Conservation (phyloP, 2,888 invertebrate species). For the Scotopteryx bipunctaria region DNA sequence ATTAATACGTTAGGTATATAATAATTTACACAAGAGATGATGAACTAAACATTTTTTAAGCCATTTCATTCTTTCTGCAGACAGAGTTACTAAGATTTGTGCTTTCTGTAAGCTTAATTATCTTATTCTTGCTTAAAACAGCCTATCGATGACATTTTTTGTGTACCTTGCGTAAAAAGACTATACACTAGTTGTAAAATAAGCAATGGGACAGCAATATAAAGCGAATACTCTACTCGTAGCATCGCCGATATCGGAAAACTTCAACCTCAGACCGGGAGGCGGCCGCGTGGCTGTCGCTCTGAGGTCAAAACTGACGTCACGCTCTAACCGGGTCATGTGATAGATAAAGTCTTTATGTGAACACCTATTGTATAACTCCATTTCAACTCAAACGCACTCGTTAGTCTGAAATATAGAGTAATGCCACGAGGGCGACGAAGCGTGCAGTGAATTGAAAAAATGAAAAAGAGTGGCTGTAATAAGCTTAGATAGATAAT, state of each 20-base stretch:
- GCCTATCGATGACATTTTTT: not conserved
- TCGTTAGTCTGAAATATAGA: conserved; percentile 13
- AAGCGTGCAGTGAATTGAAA: conserved; percentile 1
- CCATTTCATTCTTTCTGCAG: too few relatives aligned
- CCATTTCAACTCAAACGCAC: conserved; percentile 20
- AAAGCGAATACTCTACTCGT: conserved; percentile 2
- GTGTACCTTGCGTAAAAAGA: not conserved
- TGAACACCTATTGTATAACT: conserved; percentile 37
- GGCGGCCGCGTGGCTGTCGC: conserved; percentile 28
- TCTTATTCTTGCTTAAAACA: too few relatives aligned
- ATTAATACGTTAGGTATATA: too few relatives aligned
- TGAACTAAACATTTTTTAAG: too few relatives aligned
- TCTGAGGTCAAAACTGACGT: conserved; percentile 67
- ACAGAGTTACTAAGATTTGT: too few relatives aligned
- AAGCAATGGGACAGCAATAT: not conserved
- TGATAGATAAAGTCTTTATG: conserved; percentile 43
- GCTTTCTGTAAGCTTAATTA: too few relatives aligned
- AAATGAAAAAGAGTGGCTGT: not conserved
- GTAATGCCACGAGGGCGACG: conserved; percentile 2
- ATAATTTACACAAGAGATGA: too few relatives aligned
- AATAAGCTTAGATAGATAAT: too few relatives aligned
- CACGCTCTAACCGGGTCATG: conserved; percentile 67
- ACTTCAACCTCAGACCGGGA: conserved; percentile 31
- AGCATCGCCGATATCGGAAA: conserved; percentile 12
- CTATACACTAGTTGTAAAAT: not conserved